Evolutionary conservation across 37 sponge, comb jelly and placozoan species (phyloP).

Genomic region (Axinella damicornis): DNA sequence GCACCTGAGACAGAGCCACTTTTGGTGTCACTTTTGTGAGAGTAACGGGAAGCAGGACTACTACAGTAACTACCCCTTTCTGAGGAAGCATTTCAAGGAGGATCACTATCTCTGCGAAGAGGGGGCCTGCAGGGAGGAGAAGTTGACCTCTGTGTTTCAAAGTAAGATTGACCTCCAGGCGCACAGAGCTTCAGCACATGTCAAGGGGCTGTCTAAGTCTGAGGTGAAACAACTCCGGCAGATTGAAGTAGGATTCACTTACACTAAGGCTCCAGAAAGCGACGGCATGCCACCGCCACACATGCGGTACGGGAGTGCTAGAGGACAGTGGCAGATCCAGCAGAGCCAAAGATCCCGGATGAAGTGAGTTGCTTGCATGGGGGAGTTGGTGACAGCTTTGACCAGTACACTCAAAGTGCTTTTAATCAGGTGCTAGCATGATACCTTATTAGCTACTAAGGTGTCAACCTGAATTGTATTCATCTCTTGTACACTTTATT

Average conservation of each 20-base stretch:
- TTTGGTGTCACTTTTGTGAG: conserved; percentile 95
- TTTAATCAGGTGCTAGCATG: too few species aligned
- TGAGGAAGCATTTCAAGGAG: conserved; percentile 74
- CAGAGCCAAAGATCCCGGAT: too few species aligned
- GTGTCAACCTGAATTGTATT: too few species aligned
- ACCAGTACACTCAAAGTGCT: too few species aligned
- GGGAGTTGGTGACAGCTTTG: too few species aligned
- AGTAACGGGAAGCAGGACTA: conserved; percentile 81
- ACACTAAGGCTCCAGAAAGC: not conserved
- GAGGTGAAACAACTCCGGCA: conserved; percentile 71
- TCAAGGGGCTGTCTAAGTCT: conserved; percentile 62
- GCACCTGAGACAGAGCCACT: conserved; percentile 87
- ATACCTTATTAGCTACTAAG: too few species aligned
- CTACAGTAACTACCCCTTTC: conserved; percentile 51
- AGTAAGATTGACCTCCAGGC: conserved; percentile 87
- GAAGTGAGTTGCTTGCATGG: too few species aligned
- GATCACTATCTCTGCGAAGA: conserved; percentile 91
- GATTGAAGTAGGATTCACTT: conserved; percentile 64
- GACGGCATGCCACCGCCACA: too few species aligned
- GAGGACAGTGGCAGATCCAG: too few species aligned
- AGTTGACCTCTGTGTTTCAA: conserved; percentile 74
- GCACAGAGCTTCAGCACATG: conserved; percentile 71
- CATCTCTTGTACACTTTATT: too few species aligned
- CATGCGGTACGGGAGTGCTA: too few species aligned
- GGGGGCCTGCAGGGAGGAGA: conserved; percentile 75